Conservation (phyloP, 1,140 invertebrate species). For the Pteromalus puparum region DNA sequence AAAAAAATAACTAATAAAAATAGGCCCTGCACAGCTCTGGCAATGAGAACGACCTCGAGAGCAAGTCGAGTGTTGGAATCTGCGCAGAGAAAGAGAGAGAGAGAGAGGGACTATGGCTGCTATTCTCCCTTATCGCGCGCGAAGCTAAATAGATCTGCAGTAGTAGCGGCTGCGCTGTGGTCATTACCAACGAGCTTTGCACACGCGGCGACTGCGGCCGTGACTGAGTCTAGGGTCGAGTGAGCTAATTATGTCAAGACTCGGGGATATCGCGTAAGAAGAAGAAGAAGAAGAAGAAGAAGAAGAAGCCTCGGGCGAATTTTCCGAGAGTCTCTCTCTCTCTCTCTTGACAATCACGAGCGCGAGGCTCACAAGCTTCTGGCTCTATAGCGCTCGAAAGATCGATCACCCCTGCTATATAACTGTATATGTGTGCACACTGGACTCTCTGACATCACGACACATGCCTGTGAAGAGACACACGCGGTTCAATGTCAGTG, state of each 20-base stretch:
- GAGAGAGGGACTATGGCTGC: neutral
- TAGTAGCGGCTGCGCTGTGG: conserved; percentile 3
- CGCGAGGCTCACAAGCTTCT: no score
- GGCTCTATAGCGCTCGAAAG: neutral
- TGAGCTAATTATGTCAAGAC: conserved; percentile 46
- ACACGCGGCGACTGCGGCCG: conserved; percentile 33
- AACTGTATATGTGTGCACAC: no score
- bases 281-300: neutral
- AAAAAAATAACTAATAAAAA: conserved; percentile 2
- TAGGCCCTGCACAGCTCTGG: neutral
- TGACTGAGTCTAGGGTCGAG: conserved; percentile 44
- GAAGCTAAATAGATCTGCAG: conserved; percentile 15
- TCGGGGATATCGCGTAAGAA: conserved; percentile 21
- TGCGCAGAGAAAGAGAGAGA: neutral
- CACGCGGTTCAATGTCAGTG: neutral
- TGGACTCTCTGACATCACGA: neutral
- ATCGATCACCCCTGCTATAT: conserved; percentile 5
- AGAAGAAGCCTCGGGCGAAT: conserved; percentile 11
- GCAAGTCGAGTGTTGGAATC: neutral
- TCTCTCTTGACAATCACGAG: neutral
- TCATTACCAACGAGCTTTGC: conserved; percentile 40
- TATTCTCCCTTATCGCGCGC: conserved; percentile 25
- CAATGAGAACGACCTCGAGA: conserved; percentile 5
- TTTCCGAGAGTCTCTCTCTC: neutral
- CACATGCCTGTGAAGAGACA: neutral